Evolutionary conservation across 1,140 invertebrate species (phyloP).

Genomic region (Homarus americanus): DNA sequence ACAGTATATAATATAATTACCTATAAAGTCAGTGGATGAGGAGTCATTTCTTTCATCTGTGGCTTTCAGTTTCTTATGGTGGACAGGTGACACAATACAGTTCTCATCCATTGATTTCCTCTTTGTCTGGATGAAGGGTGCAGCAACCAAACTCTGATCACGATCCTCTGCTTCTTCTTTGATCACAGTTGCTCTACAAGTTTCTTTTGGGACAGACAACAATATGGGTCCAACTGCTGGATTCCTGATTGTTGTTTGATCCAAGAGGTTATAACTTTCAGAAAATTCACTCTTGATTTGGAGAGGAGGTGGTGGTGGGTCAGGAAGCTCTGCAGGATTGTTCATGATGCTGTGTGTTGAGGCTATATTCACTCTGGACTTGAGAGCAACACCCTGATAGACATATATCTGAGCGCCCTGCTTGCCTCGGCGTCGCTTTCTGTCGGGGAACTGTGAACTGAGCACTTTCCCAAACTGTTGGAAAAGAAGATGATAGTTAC

Average conservation of each 20-base stretch:
- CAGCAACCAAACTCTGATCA: neutral
- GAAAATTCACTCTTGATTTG: neutral
- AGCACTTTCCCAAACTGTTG: conserved; percentile 34
- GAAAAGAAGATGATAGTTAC: neutral
- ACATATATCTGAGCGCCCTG: conserved; percentile 36
- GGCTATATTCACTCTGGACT: neutral
- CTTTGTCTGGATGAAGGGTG: neutral
- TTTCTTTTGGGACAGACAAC: neutral
- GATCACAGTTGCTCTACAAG: neutral
- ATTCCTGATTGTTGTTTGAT: neutral
- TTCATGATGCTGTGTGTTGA: neutral
- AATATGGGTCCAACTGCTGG: neutral
- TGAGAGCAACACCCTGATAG: conserved; percentile 16
- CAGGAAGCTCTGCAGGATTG: too few relatives aligned
- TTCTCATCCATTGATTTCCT: neutral
- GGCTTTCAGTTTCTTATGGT: neutral
- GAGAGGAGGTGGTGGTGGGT: neutral
- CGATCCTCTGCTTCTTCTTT: neutral
- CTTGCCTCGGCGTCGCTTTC: conserved; percentile 24
- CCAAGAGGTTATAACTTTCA: neutral
- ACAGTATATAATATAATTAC: neutral
- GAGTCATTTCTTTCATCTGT: neutral
- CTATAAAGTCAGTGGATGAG: neutral
- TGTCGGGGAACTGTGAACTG: neutral
- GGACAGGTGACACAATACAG: neutral